Base-by-base conservation (phyloP, 1,140 invertebrate species). In the Drusus annulatus region DNA sequence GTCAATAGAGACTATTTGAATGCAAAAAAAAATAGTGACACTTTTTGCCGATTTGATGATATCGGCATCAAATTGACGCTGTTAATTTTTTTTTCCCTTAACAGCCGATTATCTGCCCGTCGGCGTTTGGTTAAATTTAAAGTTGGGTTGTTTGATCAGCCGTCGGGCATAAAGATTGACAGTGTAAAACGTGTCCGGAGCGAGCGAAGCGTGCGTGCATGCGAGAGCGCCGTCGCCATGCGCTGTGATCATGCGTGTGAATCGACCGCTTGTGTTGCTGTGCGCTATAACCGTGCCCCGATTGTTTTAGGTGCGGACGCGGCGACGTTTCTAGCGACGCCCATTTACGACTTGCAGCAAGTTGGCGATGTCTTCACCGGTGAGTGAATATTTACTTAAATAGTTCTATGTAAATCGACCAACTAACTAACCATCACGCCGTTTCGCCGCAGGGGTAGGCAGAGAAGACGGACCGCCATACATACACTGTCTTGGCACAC, bases 361-460 rank as follows among this genome's bases (percentile, higher is more conserved):
- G 93, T 92, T 83, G 96, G 96, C 81, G 94, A 96, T 87, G 94
- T 98, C 71, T 92, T 96, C 86, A 93, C 95, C 87, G 96, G 96
- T 93, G 91, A 91, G 68, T 71, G 4, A 21, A 10, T 60, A 23
- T 60, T 19, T 1, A 25, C n/a, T n/a, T n/a, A n/a, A n/a, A n/a
- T n/a, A n/a, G n/a, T n/a, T n/a, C n/a, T n/a, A n/a, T n/a, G n/a
- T n/a, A n/a, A n/a, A n/a, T n/a, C n/a, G n/a, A n/a, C n/a, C n/a
- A n/a, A n/a, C n/a, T n/a, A n/a, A n/a, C n/a, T n/a, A n/a, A n/a
- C n/a, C n/a, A n/a, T n/a, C n/a, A n/a, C n/a, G n/a, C n/a, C n/a
- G n/a, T n/a, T n/a, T n/a, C n/a, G n/a, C n/a, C n/a, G n/a, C n/a
- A n/a, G n/a, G n/a, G n/a, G n/a, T n/a, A n/a, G n/a, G n/a, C n/a